phyloP scores from a whole-genome alignment of 2,113 vertebrate species.

The Furnarius figulus region DNA sequence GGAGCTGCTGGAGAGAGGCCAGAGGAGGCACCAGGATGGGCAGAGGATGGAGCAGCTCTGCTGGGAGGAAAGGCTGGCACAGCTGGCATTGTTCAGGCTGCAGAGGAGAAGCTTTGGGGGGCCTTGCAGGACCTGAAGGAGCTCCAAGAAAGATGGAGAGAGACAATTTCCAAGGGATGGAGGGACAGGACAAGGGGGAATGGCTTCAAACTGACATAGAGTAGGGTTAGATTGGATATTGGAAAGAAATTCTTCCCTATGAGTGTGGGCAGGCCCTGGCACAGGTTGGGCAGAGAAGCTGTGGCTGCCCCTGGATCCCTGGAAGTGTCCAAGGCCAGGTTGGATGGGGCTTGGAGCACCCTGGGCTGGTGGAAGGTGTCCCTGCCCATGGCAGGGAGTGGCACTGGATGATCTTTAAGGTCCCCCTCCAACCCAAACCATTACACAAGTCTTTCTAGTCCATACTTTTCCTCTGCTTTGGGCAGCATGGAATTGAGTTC shows the following conservation, averaged over 20 bases:
- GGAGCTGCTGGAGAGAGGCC: not conserved
- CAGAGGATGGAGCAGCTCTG: not conserved
- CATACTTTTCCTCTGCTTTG: not conserved
- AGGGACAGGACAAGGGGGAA: not conserved
- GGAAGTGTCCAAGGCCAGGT: not conserved
- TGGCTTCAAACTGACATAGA: fast-evolving
- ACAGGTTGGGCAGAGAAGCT: not conserved
- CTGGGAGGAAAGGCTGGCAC: not conserved
- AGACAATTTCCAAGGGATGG: not conserved
- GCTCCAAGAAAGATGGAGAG: fast-evolving
- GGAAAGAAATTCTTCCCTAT: not conserved
- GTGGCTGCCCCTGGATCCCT: not conserved
- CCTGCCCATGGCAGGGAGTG: not conserved
- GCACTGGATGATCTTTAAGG: fast-evolving
- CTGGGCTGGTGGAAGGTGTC: not conserved
- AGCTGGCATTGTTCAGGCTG: not conserved
- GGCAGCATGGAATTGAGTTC: not conserved
- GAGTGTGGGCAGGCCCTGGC: not conserved
- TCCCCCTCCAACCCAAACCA: not conserved
- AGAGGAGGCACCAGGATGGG: not conserved
- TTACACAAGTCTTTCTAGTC: not conserved
- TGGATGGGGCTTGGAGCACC: not conserved
- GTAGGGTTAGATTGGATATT: no score
- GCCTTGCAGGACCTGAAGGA: not conserved
- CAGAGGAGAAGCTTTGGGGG: not conserved